These are phyloP conservation scores for Phaenicophaeus curvirostris DNA, from an alignment of 2,797 vertebrate genomes.

Conservation along the genomic window DNA sequence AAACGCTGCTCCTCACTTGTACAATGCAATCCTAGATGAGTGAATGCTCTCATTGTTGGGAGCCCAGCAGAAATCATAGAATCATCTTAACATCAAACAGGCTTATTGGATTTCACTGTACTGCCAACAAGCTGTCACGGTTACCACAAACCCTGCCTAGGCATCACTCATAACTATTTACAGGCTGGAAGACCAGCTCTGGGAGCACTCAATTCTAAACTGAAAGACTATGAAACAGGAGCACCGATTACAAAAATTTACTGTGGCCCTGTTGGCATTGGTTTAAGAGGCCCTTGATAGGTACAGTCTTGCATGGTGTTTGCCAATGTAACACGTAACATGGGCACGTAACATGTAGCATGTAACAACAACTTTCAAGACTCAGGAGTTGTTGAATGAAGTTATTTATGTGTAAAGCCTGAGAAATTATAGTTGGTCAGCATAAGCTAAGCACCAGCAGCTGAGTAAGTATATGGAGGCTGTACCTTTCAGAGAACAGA, in stretches of 20 bases:
- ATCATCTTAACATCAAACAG: constrained; percentile 41
- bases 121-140: constrained; percentile 22
- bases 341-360: background rate
- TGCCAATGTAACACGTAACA: background rate
- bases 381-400: background rate
- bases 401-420: background rate
- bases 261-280: background rate
- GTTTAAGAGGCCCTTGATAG: background rate
- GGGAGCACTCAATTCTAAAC: background rate
- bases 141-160: background rate
- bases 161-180: background rate
- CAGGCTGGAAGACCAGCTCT: background rate
- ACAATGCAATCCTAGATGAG: constrained; percentile 1
- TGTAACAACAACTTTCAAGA: background rate
- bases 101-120: constrained; percentile 29
- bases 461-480: background rate
- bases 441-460: background rate
- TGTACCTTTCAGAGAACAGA: background rate
- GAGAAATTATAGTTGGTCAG: background rate
- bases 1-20: background rate
- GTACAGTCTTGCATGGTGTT: background rate
- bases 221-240: background rate
- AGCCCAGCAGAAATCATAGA: constrained; percentile 32
- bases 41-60: constrained; percentile 40
- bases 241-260: background rate